Evolutionary conservation across 1,140 invertebrate genomes (phyloP), one percentile per base, ranked within the genome.

Genomic region (Atta texana): DNA sequence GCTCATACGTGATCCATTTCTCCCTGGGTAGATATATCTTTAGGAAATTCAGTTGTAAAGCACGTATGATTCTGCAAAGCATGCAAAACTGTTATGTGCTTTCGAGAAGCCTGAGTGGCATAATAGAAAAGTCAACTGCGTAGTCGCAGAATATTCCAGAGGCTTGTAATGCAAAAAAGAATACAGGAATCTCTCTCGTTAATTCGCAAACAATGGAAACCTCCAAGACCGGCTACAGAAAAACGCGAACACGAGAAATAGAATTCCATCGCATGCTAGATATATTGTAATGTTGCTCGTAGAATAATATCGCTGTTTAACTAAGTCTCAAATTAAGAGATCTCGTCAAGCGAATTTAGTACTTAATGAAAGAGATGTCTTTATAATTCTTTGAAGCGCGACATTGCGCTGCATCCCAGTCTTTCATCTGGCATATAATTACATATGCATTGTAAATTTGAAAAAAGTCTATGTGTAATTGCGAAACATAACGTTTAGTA

Each of bases 1-100:
- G 69, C 51, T 92, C 91, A 53, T 34, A 92, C 16, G 91, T 91
- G 68, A 90, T 61, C 91, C 90, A 92, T 69, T 92, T 78, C 12
- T 91, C 87, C n/a, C 53, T 34, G 0, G 91, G 90, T 34, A 92
- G 55, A 51, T 66, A 10, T n/a, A 39, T 85, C 49, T 86, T 89
- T 55, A 91, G 24, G 10, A 75, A 68, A 72, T 66, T 64, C 74
- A 90, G 53, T 16, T 92, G 90, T 0, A 18, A 0, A 39, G 87
- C 85, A 10, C 91, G 85, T 49, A 89, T 90, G 18, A 82, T 3
- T 34, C 91, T 92, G 69, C 49, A 81, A 90, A 87, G 10, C 63
- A n/a, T 59, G 61, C 53, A 68, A 75, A 16, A 82, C 12, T 49
- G 16, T 18, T 34, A 51, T 24, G 12, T 55, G 63, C 39, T 16